phyloP scores from a whole-genome alignment of 1,140 invertebrate species.

The Octopus sinensis region DNA sequence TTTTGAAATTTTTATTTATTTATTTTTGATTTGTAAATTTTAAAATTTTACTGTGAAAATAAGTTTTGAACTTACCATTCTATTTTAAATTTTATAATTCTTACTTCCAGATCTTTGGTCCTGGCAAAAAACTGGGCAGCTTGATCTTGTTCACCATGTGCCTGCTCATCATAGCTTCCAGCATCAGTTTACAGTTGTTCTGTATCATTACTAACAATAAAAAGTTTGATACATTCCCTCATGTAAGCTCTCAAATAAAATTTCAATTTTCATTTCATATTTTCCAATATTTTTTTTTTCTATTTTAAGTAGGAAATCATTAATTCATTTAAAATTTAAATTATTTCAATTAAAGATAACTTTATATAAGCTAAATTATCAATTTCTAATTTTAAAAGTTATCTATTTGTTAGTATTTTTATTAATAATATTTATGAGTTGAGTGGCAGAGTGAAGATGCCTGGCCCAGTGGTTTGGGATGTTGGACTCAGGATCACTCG shows the following conservation, averaged over 20 bases:
- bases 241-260: slow-evolving; percentile 64
- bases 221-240: slow-evolving; percentile 97
- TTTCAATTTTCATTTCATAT: no score
- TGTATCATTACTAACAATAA: slow-evolving; percentile 89
- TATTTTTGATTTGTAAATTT: not conserved
- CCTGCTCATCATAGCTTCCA: slow-evolving; percentile 95
- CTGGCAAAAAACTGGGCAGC: slow-evolving; percentile 96
- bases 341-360: no score
- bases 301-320: no score
- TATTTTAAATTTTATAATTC: not conserved
- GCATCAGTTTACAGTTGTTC: slow-evolving; percentile 98
- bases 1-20: not conserved
- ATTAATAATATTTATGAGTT: no score
- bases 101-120: slow-evolving; percentile 82
- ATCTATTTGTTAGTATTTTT: no score
- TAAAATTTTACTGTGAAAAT: not conserved
- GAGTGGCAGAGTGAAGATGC: no score
- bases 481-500: no score
- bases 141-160: slow-evolving; percentile 99
- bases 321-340: no score
- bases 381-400: no score
- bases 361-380: no score
- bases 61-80: not conserved
- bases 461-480: no score
- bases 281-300: no score